Conservation (phyloP, 1,140 invertebrate genomes). For the Chymomyza costata region DNA sequence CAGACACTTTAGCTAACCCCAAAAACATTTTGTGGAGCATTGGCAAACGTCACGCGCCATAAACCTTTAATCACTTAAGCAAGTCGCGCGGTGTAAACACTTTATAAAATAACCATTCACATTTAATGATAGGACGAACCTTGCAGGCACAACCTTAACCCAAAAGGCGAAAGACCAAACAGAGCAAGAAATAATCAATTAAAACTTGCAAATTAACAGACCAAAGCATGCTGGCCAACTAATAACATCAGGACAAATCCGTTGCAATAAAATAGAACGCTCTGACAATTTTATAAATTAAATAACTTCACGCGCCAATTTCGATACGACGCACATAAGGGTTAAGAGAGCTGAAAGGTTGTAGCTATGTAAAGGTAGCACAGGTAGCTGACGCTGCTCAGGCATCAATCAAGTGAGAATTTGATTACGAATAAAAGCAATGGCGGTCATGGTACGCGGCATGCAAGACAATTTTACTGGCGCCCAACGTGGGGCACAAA, state of each 20-base stretch:
- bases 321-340: conserved; percentile 8
- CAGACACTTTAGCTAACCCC: not conserved
- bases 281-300: conserved; percentile 66
- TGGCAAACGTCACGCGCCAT: conserved; percentile 47
- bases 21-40: not conserved
- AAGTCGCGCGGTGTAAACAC: conserved; percentile 57
- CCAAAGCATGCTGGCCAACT: no score
- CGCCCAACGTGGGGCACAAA: conserved; percentile 19
- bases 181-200: conserved; percentile 65
- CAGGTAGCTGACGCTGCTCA: conserved; percentile 55
- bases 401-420: conserved; percentile 72
- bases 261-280: conserved; percentile 31
- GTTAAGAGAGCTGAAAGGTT: not conserved
- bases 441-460: conserved; percentile 14
- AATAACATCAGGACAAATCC: conserved; percentile 13
- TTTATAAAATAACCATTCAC: conserved; percentile 64
- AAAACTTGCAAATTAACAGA: conserved; percentile 68
- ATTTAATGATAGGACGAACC: no score
- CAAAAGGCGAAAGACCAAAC: no score
- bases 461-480: conserved; percentile 6
- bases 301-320: conserved; percentile 58
- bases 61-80: conserved; percentile 64
- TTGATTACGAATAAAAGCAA: conserved; percentile 61
- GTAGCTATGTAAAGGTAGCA: conserved; percentile 6
- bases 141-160: no score